Conservation (phyloP, 2,888 invertebrate genomes). For the Drosophila stalkeri region DNA sequence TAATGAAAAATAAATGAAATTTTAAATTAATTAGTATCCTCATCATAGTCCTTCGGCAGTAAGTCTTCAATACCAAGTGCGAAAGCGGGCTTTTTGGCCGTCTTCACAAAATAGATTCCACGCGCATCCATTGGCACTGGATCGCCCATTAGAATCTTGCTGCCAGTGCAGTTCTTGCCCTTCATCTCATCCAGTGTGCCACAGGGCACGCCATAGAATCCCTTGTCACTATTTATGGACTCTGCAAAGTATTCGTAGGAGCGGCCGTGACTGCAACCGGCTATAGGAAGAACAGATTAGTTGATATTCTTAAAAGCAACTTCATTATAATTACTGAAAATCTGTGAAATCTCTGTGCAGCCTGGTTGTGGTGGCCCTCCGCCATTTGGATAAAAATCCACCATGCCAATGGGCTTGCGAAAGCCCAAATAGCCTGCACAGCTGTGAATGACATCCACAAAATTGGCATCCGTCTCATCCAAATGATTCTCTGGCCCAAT, state of each 20-base stretch:
- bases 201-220: conserved; percentile 87
- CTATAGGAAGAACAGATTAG: conserved; percentile 72
- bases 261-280: conserved; percentile 90
- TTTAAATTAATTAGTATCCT: background rate
- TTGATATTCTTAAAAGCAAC: background rate
- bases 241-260: conserved; percentile 88
- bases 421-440: conserved; percentile 88
- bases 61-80: conserved; percentile 84
- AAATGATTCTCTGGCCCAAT: conserved; percentile 86
- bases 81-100: conserved; percentile 87
- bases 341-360: conserved; percentile 86
- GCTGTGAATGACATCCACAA: conserved; percentile 91
- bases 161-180: conserved; percentile 79
- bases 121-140: conserved; percentile 81
- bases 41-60: conserved; percentile 20
- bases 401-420: conserved; percentile 87
- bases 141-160: conserved; percentile 87
- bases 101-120: conserved; percentile 88
- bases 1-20: conserved; percentile 1
- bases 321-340: conserved; percentile 77
- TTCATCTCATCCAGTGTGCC: conserved; percentile 85
- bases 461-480: conserved; percentile 89
- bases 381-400: conserved; percentile 91
- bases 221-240: conserved; percentile 87
- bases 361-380: conserved; percentile 90